Conservation (phyloP, 53 echinoderm and acorn worm genomes). For the Zoroaster sp. region DNA sequence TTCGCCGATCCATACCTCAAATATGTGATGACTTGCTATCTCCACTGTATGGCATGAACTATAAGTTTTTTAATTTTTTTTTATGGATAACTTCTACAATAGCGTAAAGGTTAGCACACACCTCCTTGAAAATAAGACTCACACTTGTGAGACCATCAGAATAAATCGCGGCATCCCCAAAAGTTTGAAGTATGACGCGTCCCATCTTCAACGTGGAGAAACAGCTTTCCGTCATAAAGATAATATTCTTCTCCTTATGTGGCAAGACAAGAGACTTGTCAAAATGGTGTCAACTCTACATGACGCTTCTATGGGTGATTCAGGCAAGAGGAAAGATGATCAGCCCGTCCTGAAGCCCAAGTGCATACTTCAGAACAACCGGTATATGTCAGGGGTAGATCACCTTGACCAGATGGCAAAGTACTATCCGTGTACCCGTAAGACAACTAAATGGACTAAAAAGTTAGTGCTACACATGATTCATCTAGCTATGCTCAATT, state of each 20-base stretch:
- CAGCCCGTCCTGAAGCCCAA: not conserved
- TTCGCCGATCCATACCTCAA: not conserved
- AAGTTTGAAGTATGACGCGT: not conserved
- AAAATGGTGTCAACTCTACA: not conserved
- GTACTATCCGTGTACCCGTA: not conserved
- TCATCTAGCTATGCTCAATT: not conserved
- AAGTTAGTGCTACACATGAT: not conserved
- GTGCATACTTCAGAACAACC: not conserved
- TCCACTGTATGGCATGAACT: slow-evolving; percentile 7
- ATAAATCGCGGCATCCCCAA: not conserved
- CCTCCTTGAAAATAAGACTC: not conserved
- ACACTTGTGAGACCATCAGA: not conserved
- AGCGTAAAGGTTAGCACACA: not conserved
- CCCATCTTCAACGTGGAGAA: not conserved
- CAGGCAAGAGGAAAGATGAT: not conserved
- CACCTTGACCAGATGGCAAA: not conserved
- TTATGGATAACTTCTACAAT: too few species aligned
- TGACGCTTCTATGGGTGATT: not conserved
- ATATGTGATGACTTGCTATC: not conserved
- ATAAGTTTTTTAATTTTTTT: not conserved
- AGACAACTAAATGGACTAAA: not conserved
- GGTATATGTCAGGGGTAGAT: not conserved
- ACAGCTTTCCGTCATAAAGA: not conserved
- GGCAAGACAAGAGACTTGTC: not conserved
- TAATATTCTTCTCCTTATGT: not conserved